Evolutionary conservation across 2,113 vertebrate genomes (phyloP).

Genomic region (Thamnophis sirtalis): DNA sequence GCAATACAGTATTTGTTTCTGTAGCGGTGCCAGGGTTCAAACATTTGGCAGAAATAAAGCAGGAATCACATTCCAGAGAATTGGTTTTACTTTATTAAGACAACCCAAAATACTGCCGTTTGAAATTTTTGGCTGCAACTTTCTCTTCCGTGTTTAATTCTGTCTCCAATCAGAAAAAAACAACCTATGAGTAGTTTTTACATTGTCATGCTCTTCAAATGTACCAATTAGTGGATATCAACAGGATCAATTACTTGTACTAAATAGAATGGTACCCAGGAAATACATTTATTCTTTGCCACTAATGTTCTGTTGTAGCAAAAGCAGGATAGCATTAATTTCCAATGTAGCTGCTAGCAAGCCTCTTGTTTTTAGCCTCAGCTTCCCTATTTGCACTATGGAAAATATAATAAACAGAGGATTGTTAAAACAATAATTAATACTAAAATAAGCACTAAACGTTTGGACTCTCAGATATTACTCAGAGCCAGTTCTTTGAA

Average conservation of each 20-base stretch:
- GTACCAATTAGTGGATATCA: neutral
- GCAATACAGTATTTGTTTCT: neutral
- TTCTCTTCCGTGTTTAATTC: neutral
- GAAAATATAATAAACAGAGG: neutral
- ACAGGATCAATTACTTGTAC: neutral
- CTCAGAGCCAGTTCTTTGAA: neutral
- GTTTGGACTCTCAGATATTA: neutral
- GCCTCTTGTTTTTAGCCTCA: neutral
- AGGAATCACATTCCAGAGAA: neutral
- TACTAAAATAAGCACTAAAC: too few relatives aligned
- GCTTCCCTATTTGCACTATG: neutral
- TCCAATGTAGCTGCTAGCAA: neutral
- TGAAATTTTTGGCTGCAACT: neutral
- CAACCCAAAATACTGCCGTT: neutral
- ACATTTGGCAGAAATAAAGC: neutral
- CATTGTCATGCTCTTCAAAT: neutral
- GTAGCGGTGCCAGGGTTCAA: neutral
- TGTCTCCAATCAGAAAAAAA: neutral
- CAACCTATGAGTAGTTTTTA: neutral
- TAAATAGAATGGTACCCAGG: neutral
- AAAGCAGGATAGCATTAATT: too few relatives aligned
- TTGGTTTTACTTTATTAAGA: constrained; percentile 4
- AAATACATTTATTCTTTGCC: neutral
- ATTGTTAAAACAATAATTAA: neutral
- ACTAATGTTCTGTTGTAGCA: neutral